Evolutionary conservation across 2,113 vertebrate genomes (phyloP), one percentile per base, ranked within the genome.

Genomic region (Albula goreensis): DNA sequence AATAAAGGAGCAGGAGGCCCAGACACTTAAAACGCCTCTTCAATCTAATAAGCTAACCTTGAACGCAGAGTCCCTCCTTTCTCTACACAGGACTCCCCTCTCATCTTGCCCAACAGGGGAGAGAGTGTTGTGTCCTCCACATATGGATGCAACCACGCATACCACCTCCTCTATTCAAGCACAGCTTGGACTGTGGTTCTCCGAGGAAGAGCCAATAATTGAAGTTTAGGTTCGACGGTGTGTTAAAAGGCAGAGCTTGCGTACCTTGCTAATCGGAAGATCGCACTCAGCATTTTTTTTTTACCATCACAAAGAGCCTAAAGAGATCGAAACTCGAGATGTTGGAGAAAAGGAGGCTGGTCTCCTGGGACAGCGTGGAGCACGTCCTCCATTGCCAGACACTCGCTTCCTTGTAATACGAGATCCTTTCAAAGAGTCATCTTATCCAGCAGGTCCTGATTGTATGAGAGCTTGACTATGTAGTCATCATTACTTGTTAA

Each of bases 1-100:
- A 85, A 53, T 84, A 31, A 88, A 74, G 85, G 87, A 86, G 90
- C 89, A 88, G 89, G 87, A 90, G 91, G 91, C 83, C 83, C 89
- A 63, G 90, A 92, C 88, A 89, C 89, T 91, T 88, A 92, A 89
- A 87, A 93, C 92, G n/a, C 89, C 88, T 88, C 90, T 79, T 87
- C 86, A 63, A 87, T 89, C 90, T 91, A 92, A 91, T 88, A 83
- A 89, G 85, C 86, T 89, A 91, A 93, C 89, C 90, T 91, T 91
- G 88, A 90, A 89, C 90, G 53, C 82, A 12, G 80, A 56, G 80
- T 82, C 81, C 19, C 49, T 51, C 57, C 74, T 50, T 19, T 85
- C 81, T 79, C 74, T 22, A 50, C 13, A 53, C 56, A 9, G 48
- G 81, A 25, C 52, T 78, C 66, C 50, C 11, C 80, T 81, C 19